Conservation (phyloP, 1,140 invertebrate species). For the Popillia japonica region DNA sequence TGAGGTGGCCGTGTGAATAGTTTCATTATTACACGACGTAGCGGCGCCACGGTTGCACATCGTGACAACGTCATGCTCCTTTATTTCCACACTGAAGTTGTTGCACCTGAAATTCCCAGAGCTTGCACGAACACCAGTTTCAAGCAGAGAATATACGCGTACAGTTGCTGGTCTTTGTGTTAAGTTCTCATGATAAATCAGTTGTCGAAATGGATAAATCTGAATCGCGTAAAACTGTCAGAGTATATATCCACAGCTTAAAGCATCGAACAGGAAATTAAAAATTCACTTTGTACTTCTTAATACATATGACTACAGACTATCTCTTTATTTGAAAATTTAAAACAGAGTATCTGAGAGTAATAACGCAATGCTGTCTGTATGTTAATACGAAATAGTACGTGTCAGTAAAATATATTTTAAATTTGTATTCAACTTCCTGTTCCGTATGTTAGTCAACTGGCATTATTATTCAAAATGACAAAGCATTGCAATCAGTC, state of each 20-base stretch:
- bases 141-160: not conserved
- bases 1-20: conserved; percentile 18
- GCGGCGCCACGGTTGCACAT: conserved; percentile 8
- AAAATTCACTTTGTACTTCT: too few species aligned
- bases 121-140: not conserved
- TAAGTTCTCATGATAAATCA: conserved; percentile 22
- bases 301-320: too few species aligned
- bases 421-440: not conserved
- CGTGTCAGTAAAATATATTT: not conserved
- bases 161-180: not conserved
- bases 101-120: not conserved
- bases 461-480: too few species aligned
- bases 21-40: conserved; percentile 17
- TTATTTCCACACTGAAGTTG: conserved; percentile 15
- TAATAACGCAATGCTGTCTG: too few species aligned
- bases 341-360: too few species aligned
- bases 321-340: too few species aligned
- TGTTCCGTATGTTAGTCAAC: too few species aligned
- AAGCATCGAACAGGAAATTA: not conserved
- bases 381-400: too few species aligned
- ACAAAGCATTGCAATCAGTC: too few species aligned
- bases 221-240: not conserved
- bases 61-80: conserved; percentile 9
- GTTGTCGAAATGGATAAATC: not conserved
- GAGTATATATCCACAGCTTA: not conserved